Conservation (phyloP, 2,113 vertebrate genomes). For the Pipra filicauda region DNA sequence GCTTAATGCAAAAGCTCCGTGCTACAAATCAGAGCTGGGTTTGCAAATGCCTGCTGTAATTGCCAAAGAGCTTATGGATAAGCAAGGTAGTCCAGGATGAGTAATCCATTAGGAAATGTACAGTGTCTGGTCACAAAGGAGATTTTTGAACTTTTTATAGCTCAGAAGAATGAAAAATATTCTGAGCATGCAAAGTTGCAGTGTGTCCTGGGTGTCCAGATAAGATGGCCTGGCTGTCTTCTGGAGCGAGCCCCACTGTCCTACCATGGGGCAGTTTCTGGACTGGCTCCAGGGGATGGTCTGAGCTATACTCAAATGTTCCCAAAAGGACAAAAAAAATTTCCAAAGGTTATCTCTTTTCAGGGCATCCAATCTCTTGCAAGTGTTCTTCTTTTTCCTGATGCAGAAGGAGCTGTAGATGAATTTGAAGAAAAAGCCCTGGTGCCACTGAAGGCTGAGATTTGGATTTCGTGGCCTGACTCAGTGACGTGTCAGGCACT, state of each 20-base stretch:
- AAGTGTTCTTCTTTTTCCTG: not conserved
- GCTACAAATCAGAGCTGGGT: not conserved
- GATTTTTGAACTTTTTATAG: not conserved
- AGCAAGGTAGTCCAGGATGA: not conserved
- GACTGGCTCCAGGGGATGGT: not conserved
- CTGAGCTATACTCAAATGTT: not conserved
- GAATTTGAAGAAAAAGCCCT: not conserved
- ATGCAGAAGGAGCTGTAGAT: not conserved
- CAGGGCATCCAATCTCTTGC: not conserved
- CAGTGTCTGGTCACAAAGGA: not conserved
- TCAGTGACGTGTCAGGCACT: not conserved
- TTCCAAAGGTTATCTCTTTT: not conserved
- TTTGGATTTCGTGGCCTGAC: not conserved
- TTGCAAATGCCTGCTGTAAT: not conserved
- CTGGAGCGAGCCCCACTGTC: accelerated
- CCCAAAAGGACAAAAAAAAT: not conserved
- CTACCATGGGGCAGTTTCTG: not conserved
- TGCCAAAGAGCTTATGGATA: not conserved
- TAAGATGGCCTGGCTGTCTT: not conserved
- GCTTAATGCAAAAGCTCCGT: not conserved
- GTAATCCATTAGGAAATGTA: not conserved
- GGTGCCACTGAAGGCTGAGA: not conserved
- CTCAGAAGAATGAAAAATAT: not conserved
- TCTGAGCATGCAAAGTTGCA: not conserved
- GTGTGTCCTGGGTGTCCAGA: not conserved